Evolutionary conservation across 1,140 invertebrate genomes (phyloP).

Genomic region (Eciton burchellii): DNA sequence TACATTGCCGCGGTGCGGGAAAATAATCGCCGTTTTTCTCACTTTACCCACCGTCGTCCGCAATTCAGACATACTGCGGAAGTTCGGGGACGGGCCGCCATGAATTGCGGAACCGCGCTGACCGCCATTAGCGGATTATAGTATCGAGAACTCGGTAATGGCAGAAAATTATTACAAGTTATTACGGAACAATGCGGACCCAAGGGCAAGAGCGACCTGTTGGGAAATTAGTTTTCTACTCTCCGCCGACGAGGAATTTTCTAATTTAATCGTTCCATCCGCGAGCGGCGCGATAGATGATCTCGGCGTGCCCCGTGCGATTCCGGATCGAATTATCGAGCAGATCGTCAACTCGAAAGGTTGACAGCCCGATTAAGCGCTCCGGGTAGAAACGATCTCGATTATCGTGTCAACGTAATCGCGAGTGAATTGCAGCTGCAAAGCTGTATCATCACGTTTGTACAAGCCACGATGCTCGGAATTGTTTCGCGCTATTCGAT

Average conservation of each 20-base stretch:
- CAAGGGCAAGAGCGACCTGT: conserved; percentile 29
- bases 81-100: not conserved
- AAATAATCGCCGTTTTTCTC: not conserved
- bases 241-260: conserved; percentile 64
- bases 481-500: too few species aligned
- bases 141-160: conserved; percentile 45
- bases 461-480: too few species aligned
- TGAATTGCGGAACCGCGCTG: conserved; percentile 8
- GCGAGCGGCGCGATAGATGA: conserved; percentile 13
- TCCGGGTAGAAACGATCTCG: not conserved
- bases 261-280: conserved; percentile 65
- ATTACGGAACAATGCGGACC: conserved; percentile 61
- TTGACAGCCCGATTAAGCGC: not conserved
- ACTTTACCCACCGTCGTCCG: too few species aligned
- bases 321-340: not conserved
- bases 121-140: conserved; percentile 45
- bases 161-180: conserved; percentile 73
- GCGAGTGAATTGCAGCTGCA: not conserved
- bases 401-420: not conserved
- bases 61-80: conserved; percentile 7
- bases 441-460: too few species aligned
- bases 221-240: conserved; percentile 70
- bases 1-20: too few species aligned
- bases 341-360: not conserved
- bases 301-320: not conserved